Evolutionary conservation across 2,888 invertebrate species (phyloP).

Genomic region (Drosophila picticornis): DNA sequence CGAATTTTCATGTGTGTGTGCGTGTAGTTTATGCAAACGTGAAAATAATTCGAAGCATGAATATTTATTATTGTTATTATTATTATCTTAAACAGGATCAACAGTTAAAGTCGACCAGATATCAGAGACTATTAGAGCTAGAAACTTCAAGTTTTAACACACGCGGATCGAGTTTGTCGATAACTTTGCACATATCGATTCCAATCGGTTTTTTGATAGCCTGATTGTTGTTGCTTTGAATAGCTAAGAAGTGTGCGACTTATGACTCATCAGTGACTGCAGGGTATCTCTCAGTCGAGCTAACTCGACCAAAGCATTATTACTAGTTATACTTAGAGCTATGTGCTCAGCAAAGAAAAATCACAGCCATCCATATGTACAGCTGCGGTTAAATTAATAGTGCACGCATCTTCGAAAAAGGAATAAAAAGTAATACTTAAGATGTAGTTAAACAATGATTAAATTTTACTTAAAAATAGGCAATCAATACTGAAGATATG

Average conservation of each 20-base stretch:
- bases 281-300: neutral
- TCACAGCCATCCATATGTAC: neutral
- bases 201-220: neutral
- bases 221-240: neutral
- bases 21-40: constrained; percentile 1
- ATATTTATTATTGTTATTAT: neutral
- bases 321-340: neutral
- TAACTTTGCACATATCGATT: neutral
- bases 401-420: neutral
- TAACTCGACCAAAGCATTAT: neutral
- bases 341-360: neutral
- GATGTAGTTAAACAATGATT: neutral
- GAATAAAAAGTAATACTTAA: too few relatives aligned
- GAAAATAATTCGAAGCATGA: constrained; percentile 27
- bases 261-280: neutral
- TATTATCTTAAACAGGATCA: neutral
- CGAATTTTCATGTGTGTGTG: neutral
- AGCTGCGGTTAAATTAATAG: neutral
- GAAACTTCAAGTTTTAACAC: neutral
- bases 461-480: neutral
- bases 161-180: neutral
- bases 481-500: neutral
- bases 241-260: neutral
- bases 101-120: neutral
- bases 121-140: neutral